These are phyloP conservation scores for Oreotrochilus melanogaster DNA, from an alignment of 2,113 vertebrate genomes.

Conservation along the genomic window DNA sequence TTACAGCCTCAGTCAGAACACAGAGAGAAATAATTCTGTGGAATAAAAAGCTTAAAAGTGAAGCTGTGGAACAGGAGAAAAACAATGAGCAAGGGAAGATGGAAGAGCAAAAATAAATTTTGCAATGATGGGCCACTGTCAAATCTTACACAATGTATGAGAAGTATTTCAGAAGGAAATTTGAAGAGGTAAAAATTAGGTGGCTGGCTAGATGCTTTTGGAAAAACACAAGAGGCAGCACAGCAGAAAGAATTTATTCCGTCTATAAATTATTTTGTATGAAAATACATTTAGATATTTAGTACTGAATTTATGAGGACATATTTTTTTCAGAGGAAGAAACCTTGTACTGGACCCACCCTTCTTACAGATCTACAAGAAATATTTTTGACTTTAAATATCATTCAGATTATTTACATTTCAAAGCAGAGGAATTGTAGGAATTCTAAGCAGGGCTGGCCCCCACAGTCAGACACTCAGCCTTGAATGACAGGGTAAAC, in stretches of 20 bases:
- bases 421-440: background rate
- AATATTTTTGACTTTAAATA: background rate
- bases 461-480: accelerated
- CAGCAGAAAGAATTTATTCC: background rate
- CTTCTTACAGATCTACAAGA: background rate
- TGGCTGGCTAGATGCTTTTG: background rate
- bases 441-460: background rate
- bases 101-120: background rate
- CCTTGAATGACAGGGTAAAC: background rate
- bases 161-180: background rate
- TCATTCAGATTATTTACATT: background rate
- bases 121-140: accelerated
- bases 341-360: background rate
- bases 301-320: background rate
- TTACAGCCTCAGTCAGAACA: background rate
- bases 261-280: background rate
- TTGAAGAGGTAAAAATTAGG: background rate
- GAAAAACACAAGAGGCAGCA: background rate
- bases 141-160: background rate
- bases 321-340: background rate
- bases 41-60: background rate
- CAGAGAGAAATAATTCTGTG: accelerated
- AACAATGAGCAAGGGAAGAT: background rate
- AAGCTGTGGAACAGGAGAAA: background rate
- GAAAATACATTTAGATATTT: background rate